Base-by-base conservation (phyloP, 2,113 vertebrate genomes). In the Cyanoramphus novaezelandiae region DNA sequence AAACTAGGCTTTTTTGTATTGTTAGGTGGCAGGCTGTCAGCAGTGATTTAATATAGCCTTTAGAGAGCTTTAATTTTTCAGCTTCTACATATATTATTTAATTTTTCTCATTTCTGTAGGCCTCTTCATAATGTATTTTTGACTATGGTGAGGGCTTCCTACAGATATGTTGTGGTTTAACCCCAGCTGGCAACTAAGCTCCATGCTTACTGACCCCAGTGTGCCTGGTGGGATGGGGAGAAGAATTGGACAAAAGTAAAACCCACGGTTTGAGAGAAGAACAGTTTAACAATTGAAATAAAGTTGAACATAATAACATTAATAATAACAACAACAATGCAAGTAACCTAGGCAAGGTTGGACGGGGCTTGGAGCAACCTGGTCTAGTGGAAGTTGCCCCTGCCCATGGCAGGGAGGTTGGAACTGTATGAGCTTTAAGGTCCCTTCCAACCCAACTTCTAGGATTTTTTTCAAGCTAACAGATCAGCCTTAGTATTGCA, bases 151-250 rank as follows among this genome's bases (percentile, higher is more conserved):
- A 81, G 24, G 49, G 17, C 49, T 80, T 16, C 8, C 31, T 62
- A 72, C 0, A 1, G 3, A 0, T 35, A 59, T 9, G 33, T 35
- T 24, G 33, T 24, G 21, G 13, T 59, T 59, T 59, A 59, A 59
- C 13, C 21, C 57, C 33, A 35, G 33, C 33, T 59, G 57, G 57
- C 33, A 59, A 35, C 57, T 35, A 35, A 59, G 33, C 33, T 24
- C 21, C 57, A 35, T 2, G 33, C 13, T 35, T 21, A 35, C 7
- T 59, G 13, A 21, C 57, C 20, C 57, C 14, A 2, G 13, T 35
- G 21, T 16, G 57, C 57, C 33, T 59, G 57, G 33, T 35, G 57
- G 57, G 57, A 35, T 15, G 33, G 13, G 6, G 57, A 59, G 33
- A 15, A 59, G n/a, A 59, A 59, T 35, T 9, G 9, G n/a, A 35